Conservation (phyloP, 2,888 invertebrate genomes). For the Athalia circularis region DNA sequence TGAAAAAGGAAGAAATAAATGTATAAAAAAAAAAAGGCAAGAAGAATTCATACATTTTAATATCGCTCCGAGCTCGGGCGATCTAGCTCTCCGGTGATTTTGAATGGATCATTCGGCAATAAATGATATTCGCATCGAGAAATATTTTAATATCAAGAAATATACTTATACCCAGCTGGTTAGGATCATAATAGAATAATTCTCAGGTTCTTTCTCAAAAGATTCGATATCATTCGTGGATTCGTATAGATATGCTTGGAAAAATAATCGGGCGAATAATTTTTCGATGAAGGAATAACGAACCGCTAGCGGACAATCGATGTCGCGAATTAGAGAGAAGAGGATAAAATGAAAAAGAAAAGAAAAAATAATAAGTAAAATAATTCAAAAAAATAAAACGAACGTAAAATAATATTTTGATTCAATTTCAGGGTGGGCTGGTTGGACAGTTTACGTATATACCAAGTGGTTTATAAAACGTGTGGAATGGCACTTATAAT, state of each 20-base stretch:
- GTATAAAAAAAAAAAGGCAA: neutral
- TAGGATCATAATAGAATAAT: neutral
- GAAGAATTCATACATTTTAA: conserved; percentile 8
- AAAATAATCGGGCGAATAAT: too few relatives aligned
- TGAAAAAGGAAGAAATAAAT: neutral
- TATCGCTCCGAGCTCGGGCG: neutral
- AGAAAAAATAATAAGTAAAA: neutral
- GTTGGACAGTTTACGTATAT: conserved; percentile 18
- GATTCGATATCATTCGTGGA: too few relatives aligned
- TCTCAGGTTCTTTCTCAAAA: too few relatives aligned
- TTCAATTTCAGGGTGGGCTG: conserved; percentile 33
- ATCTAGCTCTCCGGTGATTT: neutral
- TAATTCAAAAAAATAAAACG: conserved; percentile 12
- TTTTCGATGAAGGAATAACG: too few relatives aligned
- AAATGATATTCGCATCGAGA: conserved; percentile 1
- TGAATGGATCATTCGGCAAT: neutral
- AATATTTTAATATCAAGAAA: too few relatives aligned
- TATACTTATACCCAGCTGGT: neutral
- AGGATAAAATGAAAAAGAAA: neutral
- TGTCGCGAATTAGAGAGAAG: neutral
- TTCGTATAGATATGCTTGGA: too few relatives aligned
- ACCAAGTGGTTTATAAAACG: conserved; percentile 11
- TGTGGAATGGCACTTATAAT: conserved; percentile 34
- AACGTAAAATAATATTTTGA: neutral
- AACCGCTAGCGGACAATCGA: too few relatives aligned